phyloP scores from a whole-genome alignment of 2,888 invertebrate genomes.

The Luffia ferchaultella region DNA sequence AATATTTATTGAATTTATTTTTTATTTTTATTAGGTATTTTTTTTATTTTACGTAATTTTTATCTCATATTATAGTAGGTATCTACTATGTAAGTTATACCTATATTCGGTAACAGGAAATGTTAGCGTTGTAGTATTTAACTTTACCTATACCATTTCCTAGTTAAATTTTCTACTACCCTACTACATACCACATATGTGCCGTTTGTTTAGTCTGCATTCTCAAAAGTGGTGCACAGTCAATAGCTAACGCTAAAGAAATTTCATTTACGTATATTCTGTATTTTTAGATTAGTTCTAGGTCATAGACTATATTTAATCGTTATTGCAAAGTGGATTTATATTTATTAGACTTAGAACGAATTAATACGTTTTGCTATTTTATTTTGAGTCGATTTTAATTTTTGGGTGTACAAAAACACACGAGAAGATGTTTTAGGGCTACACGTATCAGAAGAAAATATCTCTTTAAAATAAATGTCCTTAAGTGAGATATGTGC shows the following conservation, averaged over 20 bases:
- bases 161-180: no score
- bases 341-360: background rate
- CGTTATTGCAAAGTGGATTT: background rate
- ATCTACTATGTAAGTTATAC: background rate
- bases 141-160: no score
- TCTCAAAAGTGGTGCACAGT: background rate
- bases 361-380: background rate
- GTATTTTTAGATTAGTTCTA: background rate
- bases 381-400: background rate
- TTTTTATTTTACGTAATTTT: no score
- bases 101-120: background rate
- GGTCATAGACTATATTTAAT: background rate
- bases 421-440: no score
- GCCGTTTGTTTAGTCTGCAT: background rate
- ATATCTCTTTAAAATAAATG: background rate
- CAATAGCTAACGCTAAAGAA: background rate
- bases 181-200: no score
- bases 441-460: no score
- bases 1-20: no score
- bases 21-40: no score
- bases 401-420: no score
- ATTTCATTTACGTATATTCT: background rate
- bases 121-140: background rate
- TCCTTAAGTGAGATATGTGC: background rate
- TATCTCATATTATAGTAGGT: background rate